A percentile compares a stretch with the other conserved stretches of the same genome.
Evolutionary conservation across 2,888 invertebrate genomes (phyloP).

Genomic region (Caenorhabditis virilis): DNA sequence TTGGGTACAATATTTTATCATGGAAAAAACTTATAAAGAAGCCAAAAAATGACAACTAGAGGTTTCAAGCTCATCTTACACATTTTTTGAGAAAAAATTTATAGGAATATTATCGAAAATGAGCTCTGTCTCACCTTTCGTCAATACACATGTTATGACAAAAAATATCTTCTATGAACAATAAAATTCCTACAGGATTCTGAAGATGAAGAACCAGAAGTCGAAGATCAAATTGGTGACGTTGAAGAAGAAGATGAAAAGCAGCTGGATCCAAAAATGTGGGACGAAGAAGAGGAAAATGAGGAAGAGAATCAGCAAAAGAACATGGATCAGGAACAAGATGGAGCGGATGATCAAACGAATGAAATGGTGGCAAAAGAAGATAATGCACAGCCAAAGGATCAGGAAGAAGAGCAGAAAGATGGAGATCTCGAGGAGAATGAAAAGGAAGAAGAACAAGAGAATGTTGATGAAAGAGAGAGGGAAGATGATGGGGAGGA

Average conservation of each 20-base stretch:
- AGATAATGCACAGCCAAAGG: slow-evolving; percentile 68
- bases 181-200: slow-evolving; percentile 5
- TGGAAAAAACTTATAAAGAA: too few relatives aligned
- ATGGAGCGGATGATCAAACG: slow-evolving; percentile 53
- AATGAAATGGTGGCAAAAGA: slow-evolving; percentile 71
- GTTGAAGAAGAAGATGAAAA: slow-evolving; percentile 76
- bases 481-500: slow-evolving; percentile 70
- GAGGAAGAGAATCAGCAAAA: slow-evolving; percentile 70
- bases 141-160: not conserved
- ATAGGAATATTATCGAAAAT: not conserved
- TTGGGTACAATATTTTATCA: not conserved
- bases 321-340: slow-evolving; percentile 74
- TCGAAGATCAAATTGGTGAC: slow-evolving; percentile 53
- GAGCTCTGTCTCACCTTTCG: not conserved
- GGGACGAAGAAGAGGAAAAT: slow-evolving; percentile 80
- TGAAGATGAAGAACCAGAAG: slow-evolving; percentile 50
- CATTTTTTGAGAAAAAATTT: too few relatives aligned
- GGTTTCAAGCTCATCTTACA: too few relatives aligned
- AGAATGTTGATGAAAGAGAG: slow-evolving; percentile 13
- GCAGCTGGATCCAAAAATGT: slow-evolving; percentile 93
- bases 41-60: too few relatives aligned
- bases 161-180: not conserved
- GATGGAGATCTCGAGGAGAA: slow-evolving; percentile 22
- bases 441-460: slow-evolving; percentile 74
- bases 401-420: slow-evolving; percentile 22